Base-by-base conservation (phyloP, 1,140 invertebrate genomes). In the Drosophila burlai region DNA sequence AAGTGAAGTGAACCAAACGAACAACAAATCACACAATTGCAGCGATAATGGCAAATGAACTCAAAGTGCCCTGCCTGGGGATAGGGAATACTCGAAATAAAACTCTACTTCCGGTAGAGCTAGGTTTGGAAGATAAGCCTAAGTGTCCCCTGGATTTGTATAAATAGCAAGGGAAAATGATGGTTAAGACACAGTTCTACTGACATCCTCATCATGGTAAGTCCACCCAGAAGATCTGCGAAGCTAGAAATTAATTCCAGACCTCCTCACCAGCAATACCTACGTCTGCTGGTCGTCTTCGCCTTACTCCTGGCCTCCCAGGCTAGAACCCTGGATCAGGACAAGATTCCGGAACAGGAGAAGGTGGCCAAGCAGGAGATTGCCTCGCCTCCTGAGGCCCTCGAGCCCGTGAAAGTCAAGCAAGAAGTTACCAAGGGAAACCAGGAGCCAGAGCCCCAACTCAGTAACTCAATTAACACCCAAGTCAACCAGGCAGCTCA, bases 141-240 rank as follows among this genome's bases (percentile, higher is more conserved):
- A 11, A 54, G 47, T 52, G 68, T 76, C 34, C 34, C 3, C 47
- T n/a, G 26, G 13, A 0, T 9, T 34, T 15, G 72, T 83, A 87
- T 87, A 87, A 83, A 87, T 66, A 77, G 52, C 55, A 38, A 47
- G 9, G 15, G 9, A 38, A 26, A 15, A 38, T 0, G 10, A 18
- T 47, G 31, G 26, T 55, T 16, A 49, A 63, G 46, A 38, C 77
- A 87, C 77, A 87, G 83, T 87, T 72, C 81, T 52, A 73, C 80
- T 85, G 77, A 67, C 62, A 55, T n/a, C 50, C 49, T 81, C 84
- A 87, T 71, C 18, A 87, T 87, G 83, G 83, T 87, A 87, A 89
- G 83, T 83, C 43, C 16, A 36, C 11, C 31, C 10, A n/a, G 29
- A 31, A 18, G n/a, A 43, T 1, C 5, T 18, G 6, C n/a, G 4